phyloP scores from a whole-genome alignment of 2,888 invertebrate species.

The Himalopsyche japonica region DNA sequence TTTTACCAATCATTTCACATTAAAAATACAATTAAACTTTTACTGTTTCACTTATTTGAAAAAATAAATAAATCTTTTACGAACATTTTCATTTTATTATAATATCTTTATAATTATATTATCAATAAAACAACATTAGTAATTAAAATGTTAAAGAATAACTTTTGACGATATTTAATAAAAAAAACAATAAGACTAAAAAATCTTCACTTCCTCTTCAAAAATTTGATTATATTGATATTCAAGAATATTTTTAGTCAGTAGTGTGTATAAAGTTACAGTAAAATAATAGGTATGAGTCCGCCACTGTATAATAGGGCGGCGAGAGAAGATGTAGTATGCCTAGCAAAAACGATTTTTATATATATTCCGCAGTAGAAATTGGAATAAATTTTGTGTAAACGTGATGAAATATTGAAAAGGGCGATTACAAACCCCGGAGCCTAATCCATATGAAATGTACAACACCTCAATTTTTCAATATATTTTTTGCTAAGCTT shows the following conservation, averaged over 20 bases:
- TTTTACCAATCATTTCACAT: too few relatives aligned
- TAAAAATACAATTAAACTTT: too few relatives aligned
- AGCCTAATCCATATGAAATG: not conserved
- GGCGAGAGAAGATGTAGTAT: not conserved
- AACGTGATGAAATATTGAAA: not conserved
- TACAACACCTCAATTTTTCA: not conserved
- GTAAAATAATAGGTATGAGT: not conserved
- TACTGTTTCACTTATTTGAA: too few relatives aligned
- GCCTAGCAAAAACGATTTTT: not conserved
- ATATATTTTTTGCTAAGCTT: not conserved
- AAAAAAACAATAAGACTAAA: too few relatives aligned
- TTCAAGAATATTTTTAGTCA: not conserved
- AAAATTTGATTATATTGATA: too few relatives aligned
- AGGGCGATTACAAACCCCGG: not conserved
- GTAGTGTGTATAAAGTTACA: not conserved
- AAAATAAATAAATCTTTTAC: too few relatives aligned
- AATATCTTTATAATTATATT: too few relatives aligned
- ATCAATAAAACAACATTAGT: too few relatives aligned
- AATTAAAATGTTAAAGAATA: too few relatives aligned
- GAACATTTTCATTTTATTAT: too few relatives aligned
- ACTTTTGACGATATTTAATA: too few relatives aligned
- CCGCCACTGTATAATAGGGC: not conserved
- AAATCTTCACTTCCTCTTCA: too few relatives aligned
- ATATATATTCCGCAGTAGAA: not conserved
- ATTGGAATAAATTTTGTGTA: not conserved